Evolutionary conservation across 2,888 invertebrate genomes (phyloP).

Genomic region (Volucella inanis): DNA sequence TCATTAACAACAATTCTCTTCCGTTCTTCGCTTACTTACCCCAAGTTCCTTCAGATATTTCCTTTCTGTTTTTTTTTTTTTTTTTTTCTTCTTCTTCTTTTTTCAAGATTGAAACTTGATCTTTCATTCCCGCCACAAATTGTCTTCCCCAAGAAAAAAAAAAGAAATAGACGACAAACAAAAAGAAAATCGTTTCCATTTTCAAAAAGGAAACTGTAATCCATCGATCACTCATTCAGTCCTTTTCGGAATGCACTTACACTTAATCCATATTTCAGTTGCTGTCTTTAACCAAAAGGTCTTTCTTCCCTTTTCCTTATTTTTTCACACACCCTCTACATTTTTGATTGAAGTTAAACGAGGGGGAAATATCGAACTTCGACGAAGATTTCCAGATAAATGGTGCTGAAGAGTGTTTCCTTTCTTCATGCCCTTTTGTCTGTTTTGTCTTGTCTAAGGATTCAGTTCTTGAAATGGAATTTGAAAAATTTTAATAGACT

Average conservation of each 20-base stretch:
- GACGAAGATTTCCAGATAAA: slow-evolving; percentile 49
- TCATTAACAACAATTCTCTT: slow-evolving; percentile 34
- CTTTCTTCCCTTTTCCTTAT: not conserved
- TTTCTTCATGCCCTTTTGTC: slow-evolving; percentile 5
- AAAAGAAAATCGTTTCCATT: not conserved
- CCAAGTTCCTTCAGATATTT: too few relatives aligned
- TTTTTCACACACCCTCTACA: slow-evolving; percentile 36
- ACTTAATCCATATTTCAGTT: slow-evolving; percentile 55
- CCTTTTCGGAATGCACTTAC: slow-evolving; percentile 35
- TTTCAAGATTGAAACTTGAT: slow-evolving; percentile 46
- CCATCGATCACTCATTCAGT: slow-evolving; percentile 62
- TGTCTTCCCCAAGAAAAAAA: not conserved
- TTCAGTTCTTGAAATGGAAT: slow-evolving; percentile 16
- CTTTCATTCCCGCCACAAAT: slow-evolving; percentile 20
- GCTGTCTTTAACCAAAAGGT: not conserved
- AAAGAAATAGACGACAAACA: not conserved
- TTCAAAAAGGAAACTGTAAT: slow-evolving; percentile 43
- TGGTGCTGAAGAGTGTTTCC: slow-evolving; percentile 6
- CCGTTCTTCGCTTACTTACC: slow-evolving; percentile 10
- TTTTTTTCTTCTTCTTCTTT: too few relatives aligned
- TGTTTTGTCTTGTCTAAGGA: not conserved
- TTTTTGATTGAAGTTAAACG: slow-evolving; percentile 17
- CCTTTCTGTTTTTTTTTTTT: not conserved
- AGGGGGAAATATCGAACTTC: slow-evolving; percentile 30
- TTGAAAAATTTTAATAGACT: slow-evolving; percentile 39